Evolutionary conservation across 2,797 vertebrate genomes (phyloP), one percentile per base, ranked within the genome.

Genomic region (Hippoglossus hippoglossus): DNA sequence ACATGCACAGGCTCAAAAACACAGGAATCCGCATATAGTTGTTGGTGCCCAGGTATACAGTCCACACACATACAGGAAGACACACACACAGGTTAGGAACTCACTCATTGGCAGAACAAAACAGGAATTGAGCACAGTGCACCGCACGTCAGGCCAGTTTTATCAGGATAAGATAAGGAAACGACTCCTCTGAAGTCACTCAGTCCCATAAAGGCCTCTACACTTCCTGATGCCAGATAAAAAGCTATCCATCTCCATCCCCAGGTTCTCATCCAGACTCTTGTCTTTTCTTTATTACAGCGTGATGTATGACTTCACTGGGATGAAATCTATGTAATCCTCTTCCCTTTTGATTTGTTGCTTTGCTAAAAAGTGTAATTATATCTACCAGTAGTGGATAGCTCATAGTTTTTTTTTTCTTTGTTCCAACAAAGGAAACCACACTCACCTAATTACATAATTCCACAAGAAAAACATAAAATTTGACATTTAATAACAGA

Each of bases 181-280:
- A 72, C 55, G 58, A 54, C 3, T 73, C 25, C 74, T 80, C 70
- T 79, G 76, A 79, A 69, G 80, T 79, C 67, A 73, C 71, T 66
- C 36, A 1, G 58, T 50, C 53, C 70, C 52, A 63, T 86, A 73
- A 86, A 81, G 52, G 63, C 50, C 11, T 49, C 63, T 58, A 77
- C 60, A 86, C 71, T 90, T 92, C 87, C 88, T 85, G 82, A 82
- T 86, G 55, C 56, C 66, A 82, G 87, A 91, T 90, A 90, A 86
- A 55, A 6, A 0, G 34, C 47, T 56, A 79, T 80, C 47, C 65
- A 81, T 82, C 86, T 77, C 73, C 58, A 68, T 81, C 65, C 53
- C 39, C 3, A 10, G 16, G 60, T 63, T 28, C 63, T 53, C 8
- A 18, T 65, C 31, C 52, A 63, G 28, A n/a, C 55, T 39, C 1